Evolutionary conservation across 2,113 vertebrate genomes (phyloP).

Genomic region (Pristiophorus japonicus): DNA sequence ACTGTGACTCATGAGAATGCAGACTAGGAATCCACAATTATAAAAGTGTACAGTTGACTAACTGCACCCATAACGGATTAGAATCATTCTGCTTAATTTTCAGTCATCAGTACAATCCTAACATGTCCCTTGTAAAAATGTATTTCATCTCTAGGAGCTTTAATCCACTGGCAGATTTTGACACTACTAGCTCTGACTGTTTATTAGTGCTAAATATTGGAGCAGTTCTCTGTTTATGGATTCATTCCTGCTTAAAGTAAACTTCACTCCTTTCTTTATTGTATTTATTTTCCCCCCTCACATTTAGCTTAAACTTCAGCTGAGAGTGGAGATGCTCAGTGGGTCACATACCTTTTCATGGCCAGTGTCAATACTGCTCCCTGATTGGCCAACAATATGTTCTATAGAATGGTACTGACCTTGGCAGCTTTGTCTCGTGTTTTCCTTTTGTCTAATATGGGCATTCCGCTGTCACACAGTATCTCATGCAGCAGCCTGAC

Average conservation of each 20-base stretch:
- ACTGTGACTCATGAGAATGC: background rate
- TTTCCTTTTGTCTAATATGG: background rate
- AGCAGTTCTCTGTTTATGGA: background rate
- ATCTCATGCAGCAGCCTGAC: conserved; percentile 10
- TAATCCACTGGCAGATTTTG: background rate
- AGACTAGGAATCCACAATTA: background rate
- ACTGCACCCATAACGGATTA: background rate
- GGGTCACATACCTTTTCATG: background rate
- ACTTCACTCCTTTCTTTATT: background rate
- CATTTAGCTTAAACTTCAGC: background rate
- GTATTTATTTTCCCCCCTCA: background rate
- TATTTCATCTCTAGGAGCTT: background rate
- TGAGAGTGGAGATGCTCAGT: background rate
- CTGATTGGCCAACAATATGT: background rate
- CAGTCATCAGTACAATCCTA: background rate
- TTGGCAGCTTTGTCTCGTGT: background rate
- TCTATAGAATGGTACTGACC: background rate
- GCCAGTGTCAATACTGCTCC: background rate
- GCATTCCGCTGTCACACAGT: background rate
- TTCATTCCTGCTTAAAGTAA: background rate
- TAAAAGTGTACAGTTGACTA: background rate
- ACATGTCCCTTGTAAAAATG: background rate
- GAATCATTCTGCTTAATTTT: background rate
- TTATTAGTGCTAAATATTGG: background rate
- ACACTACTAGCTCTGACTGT: too few species aligned